Base-by-base conservation (phyloP, 2,113 vertebrate genomes). In the Bufo bufo region DNA sequence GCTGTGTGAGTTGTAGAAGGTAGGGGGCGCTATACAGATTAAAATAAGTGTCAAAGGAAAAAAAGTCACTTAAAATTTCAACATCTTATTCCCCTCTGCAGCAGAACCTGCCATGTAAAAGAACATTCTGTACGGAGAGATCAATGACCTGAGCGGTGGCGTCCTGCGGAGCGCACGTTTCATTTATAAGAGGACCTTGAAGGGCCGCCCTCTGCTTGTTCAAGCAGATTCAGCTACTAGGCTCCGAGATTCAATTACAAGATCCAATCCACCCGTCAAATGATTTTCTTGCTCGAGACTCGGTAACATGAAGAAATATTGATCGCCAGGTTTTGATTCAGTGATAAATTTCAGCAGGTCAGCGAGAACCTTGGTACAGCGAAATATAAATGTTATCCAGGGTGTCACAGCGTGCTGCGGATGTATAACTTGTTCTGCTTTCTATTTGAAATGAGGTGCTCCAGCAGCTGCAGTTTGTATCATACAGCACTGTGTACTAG, bases 241-340 rank as follows among this genome's bases (percentile, higher is more conserved):
- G 17, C 78, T 58, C 49, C 3, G 14, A 59, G 78, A 82, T 82
- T 82, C 59, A 82, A 66, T 82, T 66, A 82, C 79, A 63, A 82
- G 79, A 82, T 65, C 59, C 80, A 63, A 63, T 82, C 80, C 80
- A 20, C 16, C 43, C 58, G 17, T 82, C 59, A 45, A 82, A 82
- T 82, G 80, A 66, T 82, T 82, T 82, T 82, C 80, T 66, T 66
- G 80, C 80, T 82, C 14, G 16, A 59, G 61, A 65, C 61, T 82
- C 80, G 61, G 45, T 65, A 82, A 82, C 80, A 82, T 2, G 10
- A 50, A 19, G 61, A 82, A 66, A 19, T 82, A 82, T 82, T 23
- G 80, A 82, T 82, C 20, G 10, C 4, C 1, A 45, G 43, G 59
- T 65, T 65, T 82, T 65, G 61, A 82, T 82, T 65, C 47, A 50